A percentile compares a stretch with the other conserved stretches of the same genome.
Evolutionary conservation across 2,797 vertebrate genomes (phyloP).

Genomic region (Trachops cirrhosus): DNA sequence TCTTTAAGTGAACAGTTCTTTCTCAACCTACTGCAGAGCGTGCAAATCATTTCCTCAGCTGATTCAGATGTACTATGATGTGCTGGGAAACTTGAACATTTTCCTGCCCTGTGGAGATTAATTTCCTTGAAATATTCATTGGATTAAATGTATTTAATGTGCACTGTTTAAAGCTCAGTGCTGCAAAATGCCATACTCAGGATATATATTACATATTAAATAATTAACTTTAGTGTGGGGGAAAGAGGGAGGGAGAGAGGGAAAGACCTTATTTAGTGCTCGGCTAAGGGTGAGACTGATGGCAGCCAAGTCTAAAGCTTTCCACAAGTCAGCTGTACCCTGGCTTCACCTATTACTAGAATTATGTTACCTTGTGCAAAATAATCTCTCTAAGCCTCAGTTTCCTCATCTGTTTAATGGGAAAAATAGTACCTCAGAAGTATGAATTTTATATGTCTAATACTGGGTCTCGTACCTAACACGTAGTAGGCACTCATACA

Average conservation of each 20-base stretch:
- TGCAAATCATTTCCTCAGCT: constrained; percentile 36
- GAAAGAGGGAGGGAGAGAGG: not conserved
- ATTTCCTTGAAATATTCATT: constrained; percentile 72
- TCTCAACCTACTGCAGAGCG: constrained; percentile 33
- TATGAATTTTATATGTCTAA: not conserved
- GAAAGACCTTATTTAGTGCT: not conserved
- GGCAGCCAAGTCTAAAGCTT: not conserved
- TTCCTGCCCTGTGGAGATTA: constrained; percentile 61
- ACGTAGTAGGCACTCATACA: not conserved
- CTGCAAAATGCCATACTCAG: constrained; percentile 58
- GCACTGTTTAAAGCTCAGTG: constrained; percentile 62
- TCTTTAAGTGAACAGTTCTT: constrained; percentile 47
- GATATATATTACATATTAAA: constrained; percentile 62
- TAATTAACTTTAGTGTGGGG: constrained; percentile 54
- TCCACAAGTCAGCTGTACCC: not conserved
- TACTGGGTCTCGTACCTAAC: not conserved
- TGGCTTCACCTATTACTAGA: not conserved
- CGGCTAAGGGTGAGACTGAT: not conserved
- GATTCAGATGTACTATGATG: constrained; percentile 58
- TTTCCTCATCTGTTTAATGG: not conserved
- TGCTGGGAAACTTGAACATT: constrained; percentile 46
- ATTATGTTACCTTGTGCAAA: not conserved
- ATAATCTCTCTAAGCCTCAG: not conserved
- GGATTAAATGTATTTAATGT: constrained; percentile 71
- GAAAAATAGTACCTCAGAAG: not conserved